Evolutionary conservation across 2,113 vertebrate genomes (phyloP), one percentile per base, ranked within the genome.

Genomic region (Cairina moschata): DNA sequence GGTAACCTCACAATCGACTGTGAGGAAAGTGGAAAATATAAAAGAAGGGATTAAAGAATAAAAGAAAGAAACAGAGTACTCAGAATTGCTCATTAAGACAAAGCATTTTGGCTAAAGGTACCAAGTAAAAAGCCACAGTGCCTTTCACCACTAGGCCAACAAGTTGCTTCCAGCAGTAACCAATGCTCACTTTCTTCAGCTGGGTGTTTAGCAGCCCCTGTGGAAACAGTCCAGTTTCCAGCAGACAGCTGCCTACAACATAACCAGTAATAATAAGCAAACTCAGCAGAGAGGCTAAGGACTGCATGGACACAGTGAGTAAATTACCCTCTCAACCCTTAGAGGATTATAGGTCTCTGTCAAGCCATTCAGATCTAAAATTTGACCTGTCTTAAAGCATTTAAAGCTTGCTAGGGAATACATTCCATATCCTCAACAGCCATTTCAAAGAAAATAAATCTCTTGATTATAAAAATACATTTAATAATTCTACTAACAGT

Each of bases 261-360:
- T 38, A 73, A 73, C 18, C 71, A 69, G 17, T 25, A 50, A 50
- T 11, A 72, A 78, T 9, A 31, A 3, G 63, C 55, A 90, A 28
- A 79, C 72, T 91, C 63, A 87, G 89, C 71, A 91, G 34, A 78
- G 56, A 90, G n/a, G 74, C 66, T 75, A 72, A 93, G 78, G 86
- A 69, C 66, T 60, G 81, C 26, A 31, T 9, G 50, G 81, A 73
- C 75, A 42, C 67, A 81, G 50, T 14, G 50, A 74, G 78, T 83
- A 93, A 90, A 94, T 95, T 38, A 74, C 55, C 63, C 55, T 90
- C 85, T 86, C 79, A 90, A 52, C 59, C 44, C 82, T 67, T 77
- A 63, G 79, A 83, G 83, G 85, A 94, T 90, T 86, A 88, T n/a
- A 90, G 59, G 82, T 80, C 90, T 91, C 65, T 77, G n/a, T 90